A percentile compares a stretch with the other conserved stretches of the same genome.
Conservation (phyloP, 2,113 vertebrate genomes). For the Parotia lawesii region DNA sequence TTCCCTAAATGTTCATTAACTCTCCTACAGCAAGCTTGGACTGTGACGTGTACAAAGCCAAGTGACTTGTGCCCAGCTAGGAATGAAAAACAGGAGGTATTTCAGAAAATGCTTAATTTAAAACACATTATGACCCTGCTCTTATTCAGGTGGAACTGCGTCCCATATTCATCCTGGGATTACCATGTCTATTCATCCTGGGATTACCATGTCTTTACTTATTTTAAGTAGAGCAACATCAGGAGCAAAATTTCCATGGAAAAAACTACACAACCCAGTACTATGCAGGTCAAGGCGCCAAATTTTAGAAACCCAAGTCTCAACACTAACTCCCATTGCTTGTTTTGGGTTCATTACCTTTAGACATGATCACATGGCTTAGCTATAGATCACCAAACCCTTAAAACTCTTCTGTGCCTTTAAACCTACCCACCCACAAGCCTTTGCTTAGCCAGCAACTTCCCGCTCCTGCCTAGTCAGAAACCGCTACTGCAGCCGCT, state of each 20-base stretch:
- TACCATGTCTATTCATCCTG: not conserved
- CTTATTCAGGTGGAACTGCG: not conserved
- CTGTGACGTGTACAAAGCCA: not conserved
- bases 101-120: not conserved
- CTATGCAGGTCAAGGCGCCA: not conserved
- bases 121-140: not conserved
- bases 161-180: not conserved
- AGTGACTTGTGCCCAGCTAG: not conserved
- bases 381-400: not conserved
- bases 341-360: not conserved
- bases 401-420: not conserved
- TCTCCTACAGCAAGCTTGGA: not conserved
- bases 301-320: not conserved
- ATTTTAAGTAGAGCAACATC: not conserved
- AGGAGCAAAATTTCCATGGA: not conserved
- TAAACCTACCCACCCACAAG: not conserved
- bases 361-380: not conserved
- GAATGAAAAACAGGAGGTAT: not conserved
- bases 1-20: not conserved
- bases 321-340: not conserved
- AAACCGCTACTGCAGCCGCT: fast-evolving
- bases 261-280: not conserved
- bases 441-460: not conserved
- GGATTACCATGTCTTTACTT: not conserved
- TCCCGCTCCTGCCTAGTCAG: not conserved